Percentiles rank a stretch among this genome's conserved stretches.
These are phyloP conservation scores for Mallotus villosus DNA, from an alignment of 2,797 vertebrate species.

Conservation along the genomic window DNA sequence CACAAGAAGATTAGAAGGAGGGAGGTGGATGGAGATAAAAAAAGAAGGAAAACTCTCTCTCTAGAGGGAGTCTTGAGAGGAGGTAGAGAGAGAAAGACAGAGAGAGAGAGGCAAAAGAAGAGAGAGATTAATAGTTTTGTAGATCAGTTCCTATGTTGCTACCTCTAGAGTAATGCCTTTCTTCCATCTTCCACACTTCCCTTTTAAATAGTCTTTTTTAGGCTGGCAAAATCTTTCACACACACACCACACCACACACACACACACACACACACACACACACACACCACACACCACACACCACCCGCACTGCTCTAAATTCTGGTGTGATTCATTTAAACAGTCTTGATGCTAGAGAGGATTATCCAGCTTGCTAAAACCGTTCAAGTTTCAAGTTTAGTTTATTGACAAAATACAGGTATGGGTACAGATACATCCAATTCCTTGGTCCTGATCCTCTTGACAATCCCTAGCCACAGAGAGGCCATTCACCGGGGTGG, in stretches of 20 bases:
- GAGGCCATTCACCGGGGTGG: too few species aligned
- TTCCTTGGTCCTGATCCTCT: neutral
- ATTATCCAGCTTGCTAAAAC: constrained; percentile 73
- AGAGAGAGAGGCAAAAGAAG: neutral
- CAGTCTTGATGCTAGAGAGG: constrained; percentile 70
- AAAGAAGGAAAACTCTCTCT: constrained; percentile 16
- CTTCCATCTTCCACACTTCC: constrained; percentile 65
- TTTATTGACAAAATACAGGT: constrained; percentile 52
- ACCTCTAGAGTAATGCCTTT: constrained; percentile 72
- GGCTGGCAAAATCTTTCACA: constrained; percentile 31
- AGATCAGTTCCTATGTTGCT: constrained; percentile 68
- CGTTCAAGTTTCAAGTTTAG: constrained; percentile 69
- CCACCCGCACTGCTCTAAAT: constrained; percentile 43
- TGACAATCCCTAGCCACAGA: too few species aligned
- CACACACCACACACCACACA: constrained; percentile 33
- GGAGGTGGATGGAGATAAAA: constrained; percentile 30
- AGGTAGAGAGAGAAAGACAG: constrained; percentile 50
- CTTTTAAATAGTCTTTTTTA: constrained; percentile 58
- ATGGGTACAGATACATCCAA: neutral
- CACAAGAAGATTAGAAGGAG: constrained; percentile 2
- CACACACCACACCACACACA: neutral
- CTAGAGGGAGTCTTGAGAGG: constrained; percentile 17
- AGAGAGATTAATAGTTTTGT: constrained; percentile 73
- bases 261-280: constrained; percentile 9
- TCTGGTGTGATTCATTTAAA: constrained; percentile 72